Evolutionary conservation across 2,888 invertebrate genomes (phyloP).

Genomic region (Catocala nupta): DNA sequence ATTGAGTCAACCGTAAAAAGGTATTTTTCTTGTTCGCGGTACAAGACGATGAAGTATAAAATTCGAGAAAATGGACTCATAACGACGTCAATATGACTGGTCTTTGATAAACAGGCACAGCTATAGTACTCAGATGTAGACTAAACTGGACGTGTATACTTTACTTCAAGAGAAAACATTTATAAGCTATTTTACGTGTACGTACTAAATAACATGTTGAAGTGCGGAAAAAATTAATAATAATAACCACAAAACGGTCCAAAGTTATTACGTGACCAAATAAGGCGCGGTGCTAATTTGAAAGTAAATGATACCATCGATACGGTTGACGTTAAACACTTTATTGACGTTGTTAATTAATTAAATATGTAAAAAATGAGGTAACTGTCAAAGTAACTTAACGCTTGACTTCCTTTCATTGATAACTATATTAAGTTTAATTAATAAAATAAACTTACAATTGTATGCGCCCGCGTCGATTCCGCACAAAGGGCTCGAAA

Average conservation of each 20-base stretch:
- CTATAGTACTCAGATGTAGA: no score
- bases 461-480: conserved; percentile 34
- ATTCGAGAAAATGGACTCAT: no score
- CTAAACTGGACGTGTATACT: no score
- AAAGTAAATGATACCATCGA: conserved; percentile 32
- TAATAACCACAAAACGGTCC: no score
- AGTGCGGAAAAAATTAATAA: conserved; percentile 15
- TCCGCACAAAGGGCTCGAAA: conserved; percentile 29
- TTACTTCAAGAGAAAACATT: no score
- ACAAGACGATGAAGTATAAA: no score
- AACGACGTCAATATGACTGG: no score
- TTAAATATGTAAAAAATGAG: conserved; percentile 41
- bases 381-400: conserved; percentile 46
- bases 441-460: conserved; percentile 42
- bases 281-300: conserved; percentile 40
- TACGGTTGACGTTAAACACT: conserved; percentile 44
- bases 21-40: no score
- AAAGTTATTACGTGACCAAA: conserved; percentile 20
- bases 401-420: conserved; percentile 53
- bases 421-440: conserved; percentile 57
- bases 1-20: no score
- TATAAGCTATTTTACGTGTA: no score
- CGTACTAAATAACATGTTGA: no score
- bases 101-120: no score
- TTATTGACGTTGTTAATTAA: conserved; percentile 50